These are phyloP conservation scores for Centropus unirufus DNA, from an alignment of 2,113 vertebrate species.

Conservation along the genomic window DNA sequence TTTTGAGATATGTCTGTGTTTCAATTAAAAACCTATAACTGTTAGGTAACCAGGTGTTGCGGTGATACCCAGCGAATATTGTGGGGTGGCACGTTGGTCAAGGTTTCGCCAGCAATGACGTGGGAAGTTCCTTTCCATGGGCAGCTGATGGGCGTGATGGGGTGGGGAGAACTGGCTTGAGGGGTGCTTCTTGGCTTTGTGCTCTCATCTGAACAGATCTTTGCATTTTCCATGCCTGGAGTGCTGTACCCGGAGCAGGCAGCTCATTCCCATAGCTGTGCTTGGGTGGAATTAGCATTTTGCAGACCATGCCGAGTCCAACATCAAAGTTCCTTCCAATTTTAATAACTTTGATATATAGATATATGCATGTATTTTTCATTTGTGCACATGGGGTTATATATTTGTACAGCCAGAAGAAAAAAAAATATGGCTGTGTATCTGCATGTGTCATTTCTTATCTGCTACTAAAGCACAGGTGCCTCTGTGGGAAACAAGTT, in stretches of 20 bases:
- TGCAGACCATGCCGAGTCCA: background rate
- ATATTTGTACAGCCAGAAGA: background rate
- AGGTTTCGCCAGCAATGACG: background rate
- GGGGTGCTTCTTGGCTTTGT: background rate
- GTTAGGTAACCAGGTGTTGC: conserved; percentile 1
- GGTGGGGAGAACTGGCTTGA: background rate
- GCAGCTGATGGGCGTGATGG: background rate
- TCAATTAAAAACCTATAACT: conserved; percentile 6
- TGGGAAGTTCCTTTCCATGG: background rate
- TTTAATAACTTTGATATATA: background rate
- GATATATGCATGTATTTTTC: background rate
- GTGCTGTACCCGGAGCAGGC: background rate
- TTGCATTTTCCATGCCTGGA: background rate
- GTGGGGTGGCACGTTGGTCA: background rate
- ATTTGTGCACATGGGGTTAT: background rate
- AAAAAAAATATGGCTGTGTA: accelerated
- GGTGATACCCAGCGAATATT: background rate
- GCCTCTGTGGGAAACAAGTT: conserved; percentile 26
- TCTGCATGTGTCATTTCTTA: background rate
- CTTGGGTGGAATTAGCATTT: background rate
- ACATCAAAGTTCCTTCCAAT: conserved; percentile 23
- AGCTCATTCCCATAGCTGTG: conserved; percentile 23
- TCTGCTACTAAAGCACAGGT: conserved; percentile 13
- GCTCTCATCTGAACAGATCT: background rate
- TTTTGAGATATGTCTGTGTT: background rate